Conservation (phyloP, 2,797 vertebrate genomes). For the Spea hammondii region DNA sequence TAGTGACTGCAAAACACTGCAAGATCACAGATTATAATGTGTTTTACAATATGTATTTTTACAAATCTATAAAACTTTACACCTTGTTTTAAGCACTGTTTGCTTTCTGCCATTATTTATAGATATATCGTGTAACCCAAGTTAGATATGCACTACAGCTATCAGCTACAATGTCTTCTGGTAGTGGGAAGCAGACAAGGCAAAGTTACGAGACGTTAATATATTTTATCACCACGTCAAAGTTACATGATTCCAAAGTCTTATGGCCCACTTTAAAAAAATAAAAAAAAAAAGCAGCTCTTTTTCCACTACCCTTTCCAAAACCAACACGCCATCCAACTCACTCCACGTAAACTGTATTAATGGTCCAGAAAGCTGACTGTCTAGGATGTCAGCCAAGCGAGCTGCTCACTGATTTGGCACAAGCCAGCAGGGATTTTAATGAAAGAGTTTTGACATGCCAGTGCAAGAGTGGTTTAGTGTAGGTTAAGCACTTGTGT, state of each 20-base stretch:
- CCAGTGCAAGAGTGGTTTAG: constrained; percentile 40
- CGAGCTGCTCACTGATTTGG: constrained; percentile 31
- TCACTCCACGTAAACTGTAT: constrained; percentile 34
- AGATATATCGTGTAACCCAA: too few species aligned
- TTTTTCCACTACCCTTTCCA: constrained; percentile 45
- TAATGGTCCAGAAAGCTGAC: constrained; percentile 27
- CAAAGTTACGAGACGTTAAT: neutral
- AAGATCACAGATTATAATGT: too few species aligned
- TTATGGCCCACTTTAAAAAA: neutral
- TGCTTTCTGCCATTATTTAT: too few species aligned
- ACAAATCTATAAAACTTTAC: too few species aligned
- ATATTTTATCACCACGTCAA: constrained; percentile 7
- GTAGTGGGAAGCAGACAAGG: constrained; percentile 1
- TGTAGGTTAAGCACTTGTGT: constrained; percentile 35
- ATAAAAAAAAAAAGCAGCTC: constrained; percentile 1
- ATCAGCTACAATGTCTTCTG: neutral
- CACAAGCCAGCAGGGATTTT: constrained; percentile 25
- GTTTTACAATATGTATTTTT: too few species aligned
- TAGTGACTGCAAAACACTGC: too few species aligned
- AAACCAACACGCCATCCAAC: constrained; percentile 33
- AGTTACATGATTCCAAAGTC: neutral
- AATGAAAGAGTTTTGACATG: constrained; percentile 39
- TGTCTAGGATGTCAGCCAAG: constrained; percentile 14
- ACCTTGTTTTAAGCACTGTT: too few species aligned
- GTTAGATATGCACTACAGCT: neutral